These are phyloP conservation scores for Pyrgus malvae DNA, from an alignment of 2,888 invertebrate genomes.

Conservation along the genomic window DNA sequence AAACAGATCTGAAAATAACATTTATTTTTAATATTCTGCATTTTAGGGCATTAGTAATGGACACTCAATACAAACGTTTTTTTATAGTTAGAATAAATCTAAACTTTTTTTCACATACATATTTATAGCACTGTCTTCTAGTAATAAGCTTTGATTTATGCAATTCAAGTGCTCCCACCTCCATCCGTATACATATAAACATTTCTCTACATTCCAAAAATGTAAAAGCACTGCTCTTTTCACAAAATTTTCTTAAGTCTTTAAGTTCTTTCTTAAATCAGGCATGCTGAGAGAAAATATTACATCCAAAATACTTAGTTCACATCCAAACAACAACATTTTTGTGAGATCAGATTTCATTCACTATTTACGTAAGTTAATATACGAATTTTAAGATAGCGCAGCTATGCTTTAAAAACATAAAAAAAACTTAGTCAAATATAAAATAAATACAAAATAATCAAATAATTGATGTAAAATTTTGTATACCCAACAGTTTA, in stretches of 20 bases:
- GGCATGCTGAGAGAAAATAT: conserved; percentile 42
- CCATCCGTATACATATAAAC: too few species aligned
- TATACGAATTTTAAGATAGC: conserved; percentile 39
- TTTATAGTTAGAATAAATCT: too few species aligned
- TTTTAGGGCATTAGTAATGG: too few species aligned
- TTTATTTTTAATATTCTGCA: too few species aligned
- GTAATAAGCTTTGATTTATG: too few species aligned
- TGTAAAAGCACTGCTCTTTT: not conserved
- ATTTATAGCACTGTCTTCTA: too few species aligned
- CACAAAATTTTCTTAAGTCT: not conserved
- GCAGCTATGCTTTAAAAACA: conserved; percentile 38
- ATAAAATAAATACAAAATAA: conserved; percentile 45
- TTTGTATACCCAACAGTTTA: conserved; percentile 44
- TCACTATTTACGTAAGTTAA: conserved; percentile 48
- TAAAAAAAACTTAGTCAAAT: conserved; percentile 35
- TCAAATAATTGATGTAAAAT: conserved; percentile 43
- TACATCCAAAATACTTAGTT: conserved; percentile 43
- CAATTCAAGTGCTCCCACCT: too few species aligned
- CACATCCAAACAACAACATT: conserved; percentile 50
- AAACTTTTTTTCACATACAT: too few species aligned
- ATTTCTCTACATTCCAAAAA: not conserved
- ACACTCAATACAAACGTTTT: too few species aligned
- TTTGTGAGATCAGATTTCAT: conserved; percentile 67
- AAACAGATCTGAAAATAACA: too few species aligned
- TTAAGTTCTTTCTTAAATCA: too few species aligned